phyloP scores from a whole-genome alignment of 2,888 invertebrate species.

The Portevinia maculata region DNA sequence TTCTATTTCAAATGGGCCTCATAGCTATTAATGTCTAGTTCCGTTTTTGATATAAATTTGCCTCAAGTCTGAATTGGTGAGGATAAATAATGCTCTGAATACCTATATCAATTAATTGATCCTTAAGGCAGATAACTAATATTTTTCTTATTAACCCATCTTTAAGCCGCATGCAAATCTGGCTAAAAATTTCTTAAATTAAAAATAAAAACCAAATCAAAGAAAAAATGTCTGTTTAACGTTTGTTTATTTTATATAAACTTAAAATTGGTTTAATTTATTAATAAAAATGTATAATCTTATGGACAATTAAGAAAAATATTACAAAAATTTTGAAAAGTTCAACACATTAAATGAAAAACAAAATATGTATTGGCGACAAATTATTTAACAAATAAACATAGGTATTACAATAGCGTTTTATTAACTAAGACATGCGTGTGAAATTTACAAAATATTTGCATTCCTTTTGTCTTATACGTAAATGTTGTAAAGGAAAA shows the following conservation, averaged over 20 bases:
- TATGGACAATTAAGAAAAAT: slow-evolving; percentile 37
- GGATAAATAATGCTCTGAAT: too few relatives aligned
- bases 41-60: too few relatives aligned
- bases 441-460: slow-evolving; percentile 52
- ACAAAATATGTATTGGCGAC: slow-evolving; percentile 3
- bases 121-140: too few relatives aligned
- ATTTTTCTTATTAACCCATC: neutral
- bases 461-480: slow-evolving; percentile 3
- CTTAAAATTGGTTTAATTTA: slow-evolving; percentile 24
- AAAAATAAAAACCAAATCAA: slow-evolving; percentile 28
- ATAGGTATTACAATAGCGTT: slow-evolving; percentile 8
- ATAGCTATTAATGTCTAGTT: too few relatives aligned
- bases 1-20: too few relatives aligned
- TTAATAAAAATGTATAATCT: slow-evolving; percentile 40
- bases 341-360: slow-evolving; percentile 39
- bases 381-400: slow-evolving; percentile 30
- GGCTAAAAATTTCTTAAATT: neutral
- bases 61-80: too few relatives aligned
- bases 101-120: too few relatives aligned
- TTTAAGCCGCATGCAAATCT: neutral
- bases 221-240: slow-evolving; percentile 40
- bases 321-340: slow-evolving; percentile 55
- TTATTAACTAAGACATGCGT: slow-evolving; percentile 35
- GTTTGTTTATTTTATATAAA: slow-evolving; percentile 66
- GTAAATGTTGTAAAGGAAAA: slow-evolving; percentile 41